A percentile compares a stretch with the other conserved stretches of the same genome.
phyloP scores from a whole-genome alignment of 2,113 vertebrate genomes.

The Regulus satrapa region DNA sequence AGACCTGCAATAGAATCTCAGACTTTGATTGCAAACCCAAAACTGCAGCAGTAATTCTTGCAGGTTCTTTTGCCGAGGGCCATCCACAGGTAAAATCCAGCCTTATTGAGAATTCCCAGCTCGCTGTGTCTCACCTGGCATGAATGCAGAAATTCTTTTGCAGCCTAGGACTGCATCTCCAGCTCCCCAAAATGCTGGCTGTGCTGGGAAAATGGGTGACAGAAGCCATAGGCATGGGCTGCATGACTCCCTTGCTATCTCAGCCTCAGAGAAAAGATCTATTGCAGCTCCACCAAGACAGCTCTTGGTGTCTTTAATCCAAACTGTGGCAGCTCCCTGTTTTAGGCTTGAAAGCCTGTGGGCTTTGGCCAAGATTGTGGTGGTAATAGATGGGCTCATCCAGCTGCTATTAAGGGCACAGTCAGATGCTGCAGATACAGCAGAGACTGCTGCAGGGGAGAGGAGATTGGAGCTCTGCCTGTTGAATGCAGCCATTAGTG shows the following conservation, averaged over 20 bases:
- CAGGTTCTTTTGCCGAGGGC: background rate
- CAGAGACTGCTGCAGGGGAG: background rate
- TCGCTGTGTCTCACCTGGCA: rapidly evolving
- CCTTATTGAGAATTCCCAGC: background rate
- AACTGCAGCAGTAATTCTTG: background rate
- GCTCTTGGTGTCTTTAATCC: background rate
- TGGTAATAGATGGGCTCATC: background rate
- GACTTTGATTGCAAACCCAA: background rate
- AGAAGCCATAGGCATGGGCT: background rate
- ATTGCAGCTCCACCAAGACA: background rate
- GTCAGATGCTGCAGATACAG: background rate
- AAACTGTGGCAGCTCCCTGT: background rate
- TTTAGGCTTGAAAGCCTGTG: constrained; percentile 5
- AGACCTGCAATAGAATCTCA: background rate
- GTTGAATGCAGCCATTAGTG: background rate
- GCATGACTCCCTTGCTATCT: background rate
- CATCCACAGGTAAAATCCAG: background rate
- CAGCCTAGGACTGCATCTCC: background rate
- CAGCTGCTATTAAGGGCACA: background rate
- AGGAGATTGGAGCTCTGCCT: background rate
- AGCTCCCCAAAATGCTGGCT: rapidly evolving
- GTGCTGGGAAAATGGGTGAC: background rate
- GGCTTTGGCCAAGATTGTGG: background rate
- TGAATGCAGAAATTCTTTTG: background rate
- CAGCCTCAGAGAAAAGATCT: background rate